A percentile compares a stretch with the other conserved stretches of the same genome.
These are phyloP conservation scores for Aleiodes sp. DNA, from an alignment of 1,140 invertebrate species.

Conservation along the genomic window DNA sequence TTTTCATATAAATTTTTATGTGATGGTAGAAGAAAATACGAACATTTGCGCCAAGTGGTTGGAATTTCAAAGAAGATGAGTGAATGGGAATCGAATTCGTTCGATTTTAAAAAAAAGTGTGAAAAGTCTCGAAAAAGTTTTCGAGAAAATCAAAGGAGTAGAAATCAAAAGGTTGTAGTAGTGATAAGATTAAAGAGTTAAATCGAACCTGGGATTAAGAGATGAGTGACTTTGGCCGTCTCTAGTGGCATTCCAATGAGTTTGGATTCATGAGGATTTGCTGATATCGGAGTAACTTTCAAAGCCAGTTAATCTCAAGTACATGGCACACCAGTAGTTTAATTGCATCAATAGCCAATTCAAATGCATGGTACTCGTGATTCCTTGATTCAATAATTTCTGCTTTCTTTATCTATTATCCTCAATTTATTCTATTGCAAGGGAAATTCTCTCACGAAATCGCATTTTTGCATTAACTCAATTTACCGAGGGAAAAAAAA, in stretches of 20 bases:
- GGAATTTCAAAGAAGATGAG: no score
- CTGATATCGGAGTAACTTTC: background rate
- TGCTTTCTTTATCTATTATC: background rate
- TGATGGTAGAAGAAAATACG: no score
- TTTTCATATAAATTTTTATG: no score
- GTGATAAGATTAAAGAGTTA: background rate
- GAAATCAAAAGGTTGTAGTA: background rate
- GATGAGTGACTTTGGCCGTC: constrained; percentile 10
- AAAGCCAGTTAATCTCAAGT: background rate
- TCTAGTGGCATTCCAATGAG: background rate
- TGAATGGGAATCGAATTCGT: no score
- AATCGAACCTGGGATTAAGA: constrained; percentile 11
- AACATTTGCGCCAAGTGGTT: no score
- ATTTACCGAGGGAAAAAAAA: no score
- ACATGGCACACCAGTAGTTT: background rate
- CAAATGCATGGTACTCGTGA: no score
- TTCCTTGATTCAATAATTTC: background rate
- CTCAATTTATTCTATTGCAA: no score
- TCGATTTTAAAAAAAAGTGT: no score
- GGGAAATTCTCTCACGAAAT: no score
- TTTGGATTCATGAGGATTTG: background rate
- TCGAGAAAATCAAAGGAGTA: background rate
- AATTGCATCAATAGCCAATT: background rate
- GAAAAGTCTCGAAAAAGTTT: background rate
- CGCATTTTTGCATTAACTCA: no score